These are phyloP conservation scores for Colletes latitarsis DNA, from an alignment of 1,140 invertebrate genomes.

Conservation along the genomic window DNA sequence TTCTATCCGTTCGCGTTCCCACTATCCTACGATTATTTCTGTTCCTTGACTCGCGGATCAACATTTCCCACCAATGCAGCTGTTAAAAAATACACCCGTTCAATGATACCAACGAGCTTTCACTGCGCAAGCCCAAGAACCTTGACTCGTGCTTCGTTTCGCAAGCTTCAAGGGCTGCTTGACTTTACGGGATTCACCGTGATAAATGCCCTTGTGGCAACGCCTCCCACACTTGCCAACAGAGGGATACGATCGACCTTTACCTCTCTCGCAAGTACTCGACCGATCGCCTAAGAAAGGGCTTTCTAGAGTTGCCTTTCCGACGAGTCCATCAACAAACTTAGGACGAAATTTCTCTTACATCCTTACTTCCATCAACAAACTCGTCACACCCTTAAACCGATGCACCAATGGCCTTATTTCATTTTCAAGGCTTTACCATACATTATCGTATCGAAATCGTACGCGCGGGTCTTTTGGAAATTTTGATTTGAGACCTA, in stretches of 20 bases:
- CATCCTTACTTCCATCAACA: no score
- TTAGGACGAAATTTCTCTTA: no score
- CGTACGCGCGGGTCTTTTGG: not conserved
- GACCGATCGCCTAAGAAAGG: no score
- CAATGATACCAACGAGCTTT: conserved; percentile 17
- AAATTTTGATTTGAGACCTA: no score
- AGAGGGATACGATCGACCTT: no score
- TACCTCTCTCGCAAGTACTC: no score
- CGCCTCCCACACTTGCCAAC: no score
- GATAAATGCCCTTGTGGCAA: not conserved
- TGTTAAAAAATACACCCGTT: conserved; percentile 36
- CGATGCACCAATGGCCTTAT: not conserved
- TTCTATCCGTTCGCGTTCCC: not conserved
- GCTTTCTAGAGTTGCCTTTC: no score
- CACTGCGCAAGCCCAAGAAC: conserved; percentile 58
- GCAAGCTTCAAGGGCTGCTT: conserved; percentile 26
- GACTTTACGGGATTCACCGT: conserved; percentile 26
- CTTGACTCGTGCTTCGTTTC: conserved; percentile 55
- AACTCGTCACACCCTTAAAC: conserved; percentile 10
- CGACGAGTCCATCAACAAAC: no score
- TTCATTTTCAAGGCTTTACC: not conserved
- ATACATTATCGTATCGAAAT: not conserved
- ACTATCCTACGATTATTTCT: conserved; percentile 47
- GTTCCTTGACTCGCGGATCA: conserved; percentile 17
- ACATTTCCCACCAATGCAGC: conserved; percentile 30